Percentiles rank a stretch among this genome's conserved stretches.
Conservation (phyloP, 1,140 invertebrate genomes). For the Drosophila nigromelanica region DNA sequence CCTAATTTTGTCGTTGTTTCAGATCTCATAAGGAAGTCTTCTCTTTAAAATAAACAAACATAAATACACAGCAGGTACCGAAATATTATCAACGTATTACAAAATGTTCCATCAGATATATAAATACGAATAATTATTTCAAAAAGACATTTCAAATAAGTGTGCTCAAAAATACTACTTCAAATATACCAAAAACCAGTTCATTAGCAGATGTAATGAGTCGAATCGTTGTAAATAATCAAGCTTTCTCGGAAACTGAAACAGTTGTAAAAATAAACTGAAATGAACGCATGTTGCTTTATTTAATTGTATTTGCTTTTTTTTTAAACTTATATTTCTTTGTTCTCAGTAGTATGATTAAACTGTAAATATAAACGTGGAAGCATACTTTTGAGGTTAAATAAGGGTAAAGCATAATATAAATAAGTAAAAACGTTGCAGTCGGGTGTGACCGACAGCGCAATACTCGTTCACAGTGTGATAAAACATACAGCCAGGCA, state of each 20-base stretch:
- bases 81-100: neutral
- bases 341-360: conserved; percentile 3
- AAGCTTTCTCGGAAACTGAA: conserved; percentile 20
- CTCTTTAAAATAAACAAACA: too few relatives aligned
- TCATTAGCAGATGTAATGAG: conserved; percentile 13
- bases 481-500: too few relatives aligned
- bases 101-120: neutral
- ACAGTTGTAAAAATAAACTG: conserved; percentile 43
- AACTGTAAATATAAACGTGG: neutral
- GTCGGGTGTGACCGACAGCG: too few relatives aligned
- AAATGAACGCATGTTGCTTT: conserved; percentile 1
- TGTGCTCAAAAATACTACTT: neutral
- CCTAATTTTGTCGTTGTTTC: too few relatives aligned
- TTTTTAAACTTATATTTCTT: neutral
- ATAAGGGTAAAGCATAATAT: neutral
- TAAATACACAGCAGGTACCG: neutral
- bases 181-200: conserved; percentile 10
- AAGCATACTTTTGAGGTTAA: neutral
- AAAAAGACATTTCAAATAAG: neutral
- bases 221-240: conserved; percentile 8
- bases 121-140: neutral
- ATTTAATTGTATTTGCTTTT: neutral
- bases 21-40: too few relatives aligned
- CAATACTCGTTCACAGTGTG: too few relatives aligned
- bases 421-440: too few relatives aligned